phyloP scores from a whole-genome alignment of 2,113 vertebrate genomes.

The Rhodinocichla rosea region DNA sequence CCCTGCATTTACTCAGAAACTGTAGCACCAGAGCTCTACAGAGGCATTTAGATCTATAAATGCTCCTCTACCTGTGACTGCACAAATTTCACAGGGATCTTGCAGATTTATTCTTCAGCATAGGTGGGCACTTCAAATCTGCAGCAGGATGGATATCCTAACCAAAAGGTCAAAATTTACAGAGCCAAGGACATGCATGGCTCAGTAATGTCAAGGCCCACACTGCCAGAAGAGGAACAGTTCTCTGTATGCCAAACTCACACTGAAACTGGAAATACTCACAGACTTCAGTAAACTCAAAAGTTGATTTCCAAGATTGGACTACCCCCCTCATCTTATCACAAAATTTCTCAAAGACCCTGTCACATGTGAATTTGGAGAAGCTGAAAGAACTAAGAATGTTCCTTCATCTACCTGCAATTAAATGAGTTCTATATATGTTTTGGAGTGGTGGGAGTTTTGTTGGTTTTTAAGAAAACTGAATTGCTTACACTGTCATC shows the following conservation, averaged over 20 bases:
- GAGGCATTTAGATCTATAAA: neutral
- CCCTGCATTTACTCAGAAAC: neutral
- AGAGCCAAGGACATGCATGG: neutral
- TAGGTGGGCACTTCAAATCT: neutral
- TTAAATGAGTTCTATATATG: neutral
- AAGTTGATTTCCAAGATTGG: neutral
- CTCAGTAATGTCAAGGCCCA: neutral
- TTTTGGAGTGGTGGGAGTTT: neutral
- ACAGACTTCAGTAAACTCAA: neutral
- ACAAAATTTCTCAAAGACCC: neutral
- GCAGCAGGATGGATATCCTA: neutral
- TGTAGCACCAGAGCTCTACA: neutral
- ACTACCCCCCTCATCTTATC: neutral
- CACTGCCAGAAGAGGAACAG: neutral
- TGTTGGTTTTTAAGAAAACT: neutral
- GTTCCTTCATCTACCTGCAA: neutral
- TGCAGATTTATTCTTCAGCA: neutral
- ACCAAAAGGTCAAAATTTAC: neutral
- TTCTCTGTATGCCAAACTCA: neutral
- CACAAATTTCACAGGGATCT: neutral
- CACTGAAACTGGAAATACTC: neutral
- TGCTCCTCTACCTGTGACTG: neutral
- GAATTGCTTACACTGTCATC: neutral
- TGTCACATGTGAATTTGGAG: neutral
- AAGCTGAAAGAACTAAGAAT: neutral